A percentile compares a stretch with the other conserved stretches of the same genome.
phyloP scores from a whole-genome alignment of 1,140 invertebrate species.

The Drosophila ananassae region DNA sequence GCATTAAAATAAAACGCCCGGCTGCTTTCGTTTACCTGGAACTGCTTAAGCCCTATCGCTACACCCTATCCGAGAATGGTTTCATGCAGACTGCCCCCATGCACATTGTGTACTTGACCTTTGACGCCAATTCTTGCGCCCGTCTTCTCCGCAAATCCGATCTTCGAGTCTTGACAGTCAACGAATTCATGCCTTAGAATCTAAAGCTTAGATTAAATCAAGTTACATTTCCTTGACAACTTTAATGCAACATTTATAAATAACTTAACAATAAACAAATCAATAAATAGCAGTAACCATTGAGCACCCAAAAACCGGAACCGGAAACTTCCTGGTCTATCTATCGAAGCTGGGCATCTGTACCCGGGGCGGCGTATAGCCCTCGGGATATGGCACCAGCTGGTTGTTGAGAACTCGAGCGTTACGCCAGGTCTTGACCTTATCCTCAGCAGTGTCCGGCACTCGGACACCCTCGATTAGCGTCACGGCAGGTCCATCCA shows the following conservation, averaged over 20 bases:
- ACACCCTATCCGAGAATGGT: slow-evolving; percentile 83
- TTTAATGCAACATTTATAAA: slow-evolving; percentile 72
- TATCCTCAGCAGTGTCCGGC: slow-evolving; percentile 92
- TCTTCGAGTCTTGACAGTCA: slow-evolving; percentile 71
- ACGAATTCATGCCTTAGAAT: slow-evolving; percentile 62
- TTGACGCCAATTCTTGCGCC: slow-evolving; percentile 47
- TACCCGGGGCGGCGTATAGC: slow-evolving; percentile 87
- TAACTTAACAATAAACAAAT: slow-evolving; percentile 70
- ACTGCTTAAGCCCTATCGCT: slow-evolving; percentile 59
- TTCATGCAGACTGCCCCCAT: slow-evolving; percentile 73
- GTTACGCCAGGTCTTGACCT: slow-evolving; percentile 91
- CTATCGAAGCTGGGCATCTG: slow-evolving; percentile 80
- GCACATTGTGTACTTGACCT: slow-evolving; percentile 65
- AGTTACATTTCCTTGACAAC: slow-evolving; percentile 23
- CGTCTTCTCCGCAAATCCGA: slow-evolving; percentile 58
- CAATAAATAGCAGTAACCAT: slow-evolving; percentile 64
- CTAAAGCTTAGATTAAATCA: background rate
- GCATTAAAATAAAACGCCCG: slow-evolving; percentile 67
- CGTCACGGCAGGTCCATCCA: slow-evolving; percentile 83
- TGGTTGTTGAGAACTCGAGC: slow-evolving; percentile 93
- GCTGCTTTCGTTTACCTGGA: slow-evolving; percentile 82
- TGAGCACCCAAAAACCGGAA: slow-evolving; percentile 28
- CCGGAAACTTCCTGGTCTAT: slow-evolving; percentile 22
- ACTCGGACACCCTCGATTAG: slow-evolving; percentile 92
- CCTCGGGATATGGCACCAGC: slow-evolving; percentile 88